These are phyloP conservation scores for Agrochola litura DNA, from an alignment of 2,888 invertebrate genomes.

Conservation along the genomic window DNA sequence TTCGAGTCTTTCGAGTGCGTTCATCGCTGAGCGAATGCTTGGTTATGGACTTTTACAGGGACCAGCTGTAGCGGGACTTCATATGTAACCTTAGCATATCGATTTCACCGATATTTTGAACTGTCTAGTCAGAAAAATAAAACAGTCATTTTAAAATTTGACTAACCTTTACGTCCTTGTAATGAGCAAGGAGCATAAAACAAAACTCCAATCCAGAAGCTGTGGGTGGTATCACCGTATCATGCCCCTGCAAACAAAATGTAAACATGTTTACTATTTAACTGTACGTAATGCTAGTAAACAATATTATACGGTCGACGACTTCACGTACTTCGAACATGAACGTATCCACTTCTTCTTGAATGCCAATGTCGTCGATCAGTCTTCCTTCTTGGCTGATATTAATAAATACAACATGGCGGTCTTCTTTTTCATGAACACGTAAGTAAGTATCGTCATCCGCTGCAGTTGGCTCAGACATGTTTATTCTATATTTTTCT, in stretches of 20 bases:
- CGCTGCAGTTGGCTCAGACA: slow-evolving; percentile 48
- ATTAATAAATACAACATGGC: slow-evolving; percentile 91
- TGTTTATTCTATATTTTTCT: slow-evolving; percentile 60
- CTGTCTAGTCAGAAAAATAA: neutral
- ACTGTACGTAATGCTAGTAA: neutral
- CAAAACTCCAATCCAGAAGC: slow-evolving; percentile 88
- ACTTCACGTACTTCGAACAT: slow-evolving; percentile 89
- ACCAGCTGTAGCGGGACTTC: no score
- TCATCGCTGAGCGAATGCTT: no score
- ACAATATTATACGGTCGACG: neutral
- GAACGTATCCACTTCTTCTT: slow-evolving; percentile 92
- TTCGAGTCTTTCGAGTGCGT: no score
- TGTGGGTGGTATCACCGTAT: slow-evolving; percentile 88
- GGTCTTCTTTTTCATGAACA: slow-evolving; percentile 83
- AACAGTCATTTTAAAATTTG: neutral
- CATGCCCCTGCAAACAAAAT: slow-evolving; percentile 89
- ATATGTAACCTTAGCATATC: neutral
- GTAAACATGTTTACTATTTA: slow-evolving; percentile 46
- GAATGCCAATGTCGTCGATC: slow-evolving; percentile 89
- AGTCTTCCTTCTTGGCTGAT: slow-evolving; percentile 84
- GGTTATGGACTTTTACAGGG: neutral
- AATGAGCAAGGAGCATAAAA: slow-evolving; percentile 87
- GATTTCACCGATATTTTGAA: neutral
- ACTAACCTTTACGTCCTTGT: slow-evolving; percentile 84
- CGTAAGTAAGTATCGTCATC: slow-evolving; percentile 68